Evolutionary conservation across 2,797 vertebrate species (phyloP), one percentile per base, ranked within the genome.

Genomic region (Etheostoma perlongum): DNA sequence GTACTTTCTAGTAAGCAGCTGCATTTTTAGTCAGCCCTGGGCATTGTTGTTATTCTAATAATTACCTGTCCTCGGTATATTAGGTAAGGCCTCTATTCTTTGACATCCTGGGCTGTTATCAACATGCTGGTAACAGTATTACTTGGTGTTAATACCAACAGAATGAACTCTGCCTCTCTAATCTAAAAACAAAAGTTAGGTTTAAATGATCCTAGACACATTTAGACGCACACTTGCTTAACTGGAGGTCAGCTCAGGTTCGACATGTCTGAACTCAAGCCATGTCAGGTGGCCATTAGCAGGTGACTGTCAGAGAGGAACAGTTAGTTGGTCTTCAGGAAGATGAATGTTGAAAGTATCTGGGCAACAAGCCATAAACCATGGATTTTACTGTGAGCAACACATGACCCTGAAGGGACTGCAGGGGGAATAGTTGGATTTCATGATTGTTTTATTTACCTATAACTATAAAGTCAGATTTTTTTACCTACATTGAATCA

Each of bases 31-130:
- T 27, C 4, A 0, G 12, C 1, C 27, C 5, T 59, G 11, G 27
- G 36, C 61, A 76, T 76, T 87, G 81, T 82, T 80, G 68, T 79
- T 2, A 21, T 58, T 81, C 67, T 76, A 79, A 73, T 63, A 75
- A 84, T 67, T 86, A 44, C 48, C 25, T 25, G 66, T 54, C n/a
- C 40, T 68, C 62, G 65, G 27, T 57, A 60, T 18, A 18, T 85
- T 82, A 76, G 72, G 59, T 78, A 82, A 83, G 27, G 16, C 19
- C 13, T 71, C 23, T 8, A 13, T 46, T 64, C 61, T 51, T 52
- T 33, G 15, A 55, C 57, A 44, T 54, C 36, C 9, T 53, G 14
- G 18, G 6, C 78, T 27, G 53, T 27, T 36, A 10, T 52, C n/a
- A 14, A 44, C 42, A 13, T 14, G 42, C 42, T 13, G 12, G 42